Base-by-base conservation (phyloP, 1,140 invertebrate genomes). In the Ptiloglossa arizonensis region DNA sequence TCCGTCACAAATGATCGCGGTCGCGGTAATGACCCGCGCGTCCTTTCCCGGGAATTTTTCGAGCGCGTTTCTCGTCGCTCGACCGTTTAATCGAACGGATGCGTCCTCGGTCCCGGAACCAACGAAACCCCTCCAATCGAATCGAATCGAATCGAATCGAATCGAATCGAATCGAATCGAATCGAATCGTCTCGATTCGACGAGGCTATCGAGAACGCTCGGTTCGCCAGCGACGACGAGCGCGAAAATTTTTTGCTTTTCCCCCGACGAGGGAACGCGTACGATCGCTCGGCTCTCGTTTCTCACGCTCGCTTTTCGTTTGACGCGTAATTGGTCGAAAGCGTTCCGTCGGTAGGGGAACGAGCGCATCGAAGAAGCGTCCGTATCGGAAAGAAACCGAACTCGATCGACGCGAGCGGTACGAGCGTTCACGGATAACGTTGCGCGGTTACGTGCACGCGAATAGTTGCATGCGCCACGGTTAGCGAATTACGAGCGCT, bases 401-500 rank as follows among this genome's bases (percentile, higher is more conserved):
- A 56, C n/a, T 15, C 32, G 62, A 44, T 41, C 67, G 71, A 74
- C 71, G 32, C 71, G 46, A 67, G 41, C 54, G 73, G 50, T 59
- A 69, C 73, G 59, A 59, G 73, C 64, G 63, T 56, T 59, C 64
- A 44, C 38, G 64, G 64, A 59, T n/a, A n/a, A n/a, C n/a, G n/a
- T n/a, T n/a, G n/a, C n/a, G n/a, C n/a, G n/a, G 50, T 76, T 69
- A 69, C 73, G 52, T 54, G 63, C 73, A 41, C 64, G 52, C 63
- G 64, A 57, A 35, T 44, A 35, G 64, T 29, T 50, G 60, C 46
- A 64, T 32, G 59, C 9, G 32, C n/a, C n/a, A 41, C 19, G 69
- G 35, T 74, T 54, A n/a, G 73, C 54, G 73, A 76, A 76, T 69
- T 76, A 76, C 73, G 66, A 76, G 52, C 54, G 19, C 69, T 38